These are phyloP conservation scores for Aegypius monachus DNA, from an alignment of 2,113 vertebrate species.

Conservation along the genomic window DNA sequence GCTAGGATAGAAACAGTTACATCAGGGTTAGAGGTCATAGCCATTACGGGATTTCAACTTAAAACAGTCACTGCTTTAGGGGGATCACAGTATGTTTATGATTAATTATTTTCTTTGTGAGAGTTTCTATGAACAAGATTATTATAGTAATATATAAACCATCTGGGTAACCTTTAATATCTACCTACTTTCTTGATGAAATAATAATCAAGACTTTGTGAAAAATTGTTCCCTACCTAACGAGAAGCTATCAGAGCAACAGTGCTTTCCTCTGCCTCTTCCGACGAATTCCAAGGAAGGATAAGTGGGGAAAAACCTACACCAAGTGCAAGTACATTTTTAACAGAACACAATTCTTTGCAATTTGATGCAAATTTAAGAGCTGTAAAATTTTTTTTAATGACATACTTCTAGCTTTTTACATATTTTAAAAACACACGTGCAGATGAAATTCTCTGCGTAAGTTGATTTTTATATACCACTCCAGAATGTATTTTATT, in stretches of 20 bases:
- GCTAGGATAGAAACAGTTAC: conserved; percentile 73
- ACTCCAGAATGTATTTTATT: conserved; percentile 7
- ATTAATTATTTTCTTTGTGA: conserved; percentile 74
- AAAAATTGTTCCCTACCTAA: conserved; percentile 17
- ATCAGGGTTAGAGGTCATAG: conserved; percentile 76
- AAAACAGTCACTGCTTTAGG: conserved; percentile 65
- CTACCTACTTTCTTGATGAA: conserved; percentile 54
- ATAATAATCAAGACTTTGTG: conserved; percentile 51
- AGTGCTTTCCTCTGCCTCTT: background rate
- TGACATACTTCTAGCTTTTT: background rate
- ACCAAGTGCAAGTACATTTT: background rate
- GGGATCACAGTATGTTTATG: conserved; percentile 69
- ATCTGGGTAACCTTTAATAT: conserved; percentile 62
- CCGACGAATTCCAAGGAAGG: background rate
- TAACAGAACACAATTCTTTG: background rate
- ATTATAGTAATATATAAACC: conserved; percentile 62
- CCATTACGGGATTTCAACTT: conserved; percentile 76
- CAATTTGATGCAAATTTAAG: background rate
- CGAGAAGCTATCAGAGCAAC: background rate
- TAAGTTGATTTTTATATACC: background rate
- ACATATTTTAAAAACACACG: background rate
- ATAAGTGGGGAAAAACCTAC: background rate
- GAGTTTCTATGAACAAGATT: conserved; percentile 66
- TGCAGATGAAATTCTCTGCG: background rate
- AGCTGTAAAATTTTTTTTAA: background rate